These are phyloP conservation scores for Halictus quadricinctus DNA, from an alignment of 2,888 invertebrate species.

Conservation along the genomic window DNA sequence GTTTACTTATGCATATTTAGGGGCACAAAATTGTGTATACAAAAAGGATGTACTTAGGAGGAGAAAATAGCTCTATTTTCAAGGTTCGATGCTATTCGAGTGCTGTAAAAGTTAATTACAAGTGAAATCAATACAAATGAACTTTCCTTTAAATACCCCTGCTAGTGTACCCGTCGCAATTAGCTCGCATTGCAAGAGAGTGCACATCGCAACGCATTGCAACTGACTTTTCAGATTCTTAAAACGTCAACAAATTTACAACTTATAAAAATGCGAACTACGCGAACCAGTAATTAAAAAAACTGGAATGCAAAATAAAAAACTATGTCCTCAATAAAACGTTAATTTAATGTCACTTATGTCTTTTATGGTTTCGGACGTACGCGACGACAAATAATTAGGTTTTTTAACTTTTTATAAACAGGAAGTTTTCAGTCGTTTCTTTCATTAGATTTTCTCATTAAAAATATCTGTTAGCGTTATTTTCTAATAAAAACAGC, in stretches of 20 bases:
- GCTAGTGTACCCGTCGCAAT: neutral
- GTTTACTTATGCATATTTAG: neutral
- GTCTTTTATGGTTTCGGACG: too few relatives aligned
- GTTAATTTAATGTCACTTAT: neutral
- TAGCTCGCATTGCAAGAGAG: neutral
- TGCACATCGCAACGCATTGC: neutral
- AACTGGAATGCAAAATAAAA: neutral
- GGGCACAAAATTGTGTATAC: neutral
- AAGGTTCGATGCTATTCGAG: conserved; percentile 4
- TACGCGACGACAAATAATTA: too few relatives aligned
- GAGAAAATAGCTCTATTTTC: conserved; percentile 1
- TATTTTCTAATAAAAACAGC: neutral
- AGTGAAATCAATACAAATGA: conserved; percentile 26
- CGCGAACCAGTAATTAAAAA: neutral
- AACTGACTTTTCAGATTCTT: neutral
- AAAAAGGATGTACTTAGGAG: neutral
- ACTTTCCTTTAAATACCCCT: conserved; percentile 14
- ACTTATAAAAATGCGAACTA: neutral
- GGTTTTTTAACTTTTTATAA: neutral
- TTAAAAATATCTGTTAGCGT: neutral
- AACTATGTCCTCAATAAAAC: neutral
- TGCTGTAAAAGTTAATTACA: conserved; percentile 12
- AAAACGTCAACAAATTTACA: neutral
- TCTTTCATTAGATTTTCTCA: neutral
- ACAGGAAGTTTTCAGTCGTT: neutral